Evolutionary conservation across 2,888 invertebrate species (phyloP).

Genomic region (Tuberolachnus salignus): DNA sequence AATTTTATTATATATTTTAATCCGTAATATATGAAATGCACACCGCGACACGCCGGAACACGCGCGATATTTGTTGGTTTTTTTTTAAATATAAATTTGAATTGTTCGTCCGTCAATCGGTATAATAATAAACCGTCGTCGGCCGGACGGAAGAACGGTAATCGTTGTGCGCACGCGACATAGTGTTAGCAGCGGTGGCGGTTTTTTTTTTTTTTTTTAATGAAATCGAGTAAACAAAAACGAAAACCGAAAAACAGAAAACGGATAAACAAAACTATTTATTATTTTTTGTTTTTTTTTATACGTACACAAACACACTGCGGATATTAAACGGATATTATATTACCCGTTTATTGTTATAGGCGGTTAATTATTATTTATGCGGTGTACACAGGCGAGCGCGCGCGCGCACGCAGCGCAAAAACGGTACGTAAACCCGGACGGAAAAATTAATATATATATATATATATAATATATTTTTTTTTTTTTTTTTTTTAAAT

Average conservation of each 20-base stretch:
- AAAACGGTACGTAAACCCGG: background rate
- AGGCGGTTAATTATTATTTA: conserved; percentile 5
- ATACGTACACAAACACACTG: too few species aligned
- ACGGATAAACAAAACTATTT: too few species aligned
- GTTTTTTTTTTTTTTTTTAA: too few species aligned
- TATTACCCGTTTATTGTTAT: too few species aligned
- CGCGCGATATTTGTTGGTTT: background rate
- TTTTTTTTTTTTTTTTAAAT: background rate
- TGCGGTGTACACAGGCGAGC: too few species aligned
- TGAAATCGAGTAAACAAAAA: too few species aligned
- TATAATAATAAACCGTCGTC: background rate
- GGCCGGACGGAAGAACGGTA: background rate
- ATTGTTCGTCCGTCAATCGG: too few species aligned
- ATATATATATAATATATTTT: background rate
- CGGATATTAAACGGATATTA: background rate
- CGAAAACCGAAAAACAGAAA: background rate
- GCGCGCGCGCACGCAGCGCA: too few species aligned
- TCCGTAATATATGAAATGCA: background rate
- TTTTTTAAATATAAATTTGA: too few species aligned
- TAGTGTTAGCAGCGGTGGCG: background rate
- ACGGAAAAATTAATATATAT: background rate
- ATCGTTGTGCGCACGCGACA: background rate
- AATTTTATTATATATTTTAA: background rate
- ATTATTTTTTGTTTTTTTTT: too few species aligned
- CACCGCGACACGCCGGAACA: background rate